Base-by-base conservation (phyloP, 2,888 invertebrate species). In the Drosophila formosana region DNA sequence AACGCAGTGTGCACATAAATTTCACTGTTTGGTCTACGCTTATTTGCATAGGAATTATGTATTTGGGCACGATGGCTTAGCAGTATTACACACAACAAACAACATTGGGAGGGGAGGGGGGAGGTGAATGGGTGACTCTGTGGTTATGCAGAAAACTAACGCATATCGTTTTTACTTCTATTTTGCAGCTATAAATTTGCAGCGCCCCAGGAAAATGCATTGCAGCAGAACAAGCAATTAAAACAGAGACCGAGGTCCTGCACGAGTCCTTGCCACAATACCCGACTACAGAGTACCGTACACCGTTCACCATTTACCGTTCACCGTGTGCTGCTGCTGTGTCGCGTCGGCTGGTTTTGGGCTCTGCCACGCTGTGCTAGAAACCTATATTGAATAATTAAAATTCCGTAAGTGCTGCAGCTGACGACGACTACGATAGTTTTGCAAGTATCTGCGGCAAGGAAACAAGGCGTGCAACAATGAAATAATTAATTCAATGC, bases 401-500 rank as follows among this genome's bases (percentile, higher is more conserved):
- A 86, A 80, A 80, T 78, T 75, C 69, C 49, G 87, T 86, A 86
- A 88, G 89, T 82, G 80, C 76, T 64, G 70, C 69, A 58, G 75
- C 57, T 75, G 80, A 71, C 63, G 39, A 55, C 57, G 52, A 34
- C 55, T 39, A 34, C 28, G 26, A 46, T 68, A 72, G 28, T 72
- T 65, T 41, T 37, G 55, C 72, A 62, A 69, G 50, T 68, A 66
- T 65, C 70, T 76, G 76, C 65, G 63, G 61, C 69, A 26, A 66
- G 64, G 49, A 26, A 28, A 41, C 41, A 28, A 53, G 53, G 50
- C 28, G 58, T 62, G 47, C 76, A 74, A 82, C 80, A 85, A 89
- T 89, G 88, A 80, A 81, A 89, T 88, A 89, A 89, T 89, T 89
- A 89, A 89, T 89, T 89, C 89, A 88, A 84, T 89, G 86, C 86